Conservation (phyloP, 2,888 invertebrate genomes). For the Harpalus rufipes region DNA sequence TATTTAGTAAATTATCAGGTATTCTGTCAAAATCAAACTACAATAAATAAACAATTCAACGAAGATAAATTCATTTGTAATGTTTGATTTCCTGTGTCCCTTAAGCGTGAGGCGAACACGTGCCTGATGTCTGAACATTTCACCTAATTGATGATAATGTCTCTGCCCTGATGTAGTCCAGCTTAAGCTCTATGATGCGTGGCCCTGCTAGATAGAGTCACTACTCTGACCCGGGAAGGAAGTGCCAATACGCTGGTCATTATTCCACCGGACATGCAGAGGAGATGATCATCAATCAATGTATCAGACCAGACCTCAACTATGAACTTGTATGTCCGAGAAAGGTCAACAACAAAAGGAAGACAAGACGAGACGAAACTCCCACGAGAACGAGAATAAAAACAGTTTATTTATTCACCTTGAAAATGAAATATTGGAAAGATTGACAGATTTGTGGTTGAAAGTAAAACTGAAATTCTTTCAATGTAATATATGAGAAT, state of each 20-base stretch:
- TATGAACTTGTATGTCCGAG: slow-evolving; percentile 11
- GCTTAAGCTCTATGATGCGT: slow-evolving; percentile 10
- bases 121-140: slow-evolving; percentile 27
- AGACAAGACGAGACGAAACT: neutral
- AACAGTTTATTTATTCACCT: slow-evolving; percentile 57
- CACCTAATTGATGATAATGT: slow-evolving; percentile 57
- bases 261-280: slow-evolving; percentile 75
- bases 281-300: slow-evolving; percentile 75
- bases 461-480: slow-evolving; percentile 45
- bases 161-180: slow-evolving; percentile 25
- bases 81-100: neutral
- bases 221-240: slow-evolving; percentile 73
- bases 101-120: slow-evolving; percentile 35
- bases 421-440: slow-evolving; percentile 55
- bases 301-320: slow-evolving; percentile 46
- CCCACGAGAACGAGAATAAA: slow-evolving; percentile 30
- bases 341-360: slow-evolving; percentile 50
- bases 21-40: too few relatives aligned
- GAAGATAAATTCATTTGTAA: too few relatives aligned
- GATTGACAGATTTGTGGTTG: slow-evolving; percentile 13
- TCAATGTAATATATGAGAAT: slow-evolving; percentile 34
- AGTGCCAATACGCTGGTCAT: slow-evolving; percentile 77
- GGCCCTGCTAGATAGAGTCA: slow-evolving; percentile 64
- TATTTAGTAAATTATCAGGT: too few relatives aligned
- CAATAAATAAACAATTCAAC: too few relatives aligned